phyloP scores from a whole-genome alignment of 2,797 vertebrate species.

The Cossypha niveicapilla region DNA sequence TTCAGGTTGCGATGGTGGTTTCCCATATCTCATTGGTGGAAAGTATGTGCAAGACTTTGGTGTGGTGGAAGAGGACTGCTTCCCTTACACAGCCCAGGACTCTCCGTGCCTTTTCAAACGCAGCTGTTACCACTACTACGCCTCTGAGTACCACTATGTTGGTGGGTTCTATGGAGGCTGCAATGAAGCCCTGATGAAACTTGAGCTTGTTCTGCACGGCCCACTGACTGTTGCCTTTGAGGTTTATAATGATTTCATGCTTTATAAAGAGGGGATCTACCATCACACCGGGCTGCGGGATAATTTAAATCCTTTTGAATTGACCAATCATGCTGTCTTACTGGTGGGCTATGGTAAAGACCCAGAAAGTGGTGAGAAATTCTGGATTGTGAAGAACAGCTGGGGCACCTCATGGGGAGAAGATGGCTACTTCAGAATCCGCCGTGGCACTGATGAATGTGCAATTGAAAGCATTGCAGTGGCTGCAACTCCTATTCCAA shows the following conservation, averaged over 20 bases:
- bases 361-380: constrained; percentile 79
- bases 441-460: constrained; percentile 88
- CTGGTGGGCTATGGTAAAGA: constrained; percentile 90
- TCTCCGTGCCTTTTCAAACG: constrained; percentile 76
- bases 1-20: constrained; percentile 92
- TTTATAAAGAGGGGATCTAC: constrained; percentile 88
- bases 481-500: constrained; percentile 83
- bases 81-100: constrained; percentile 81
- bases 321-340: constrained; percentile 94
- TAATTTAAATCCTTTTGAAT: constrained; percentile 87
- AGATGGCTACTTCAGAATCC: constrained; percentile 90
- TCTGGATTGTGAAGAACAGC: constrained; percentile 96
- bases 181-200: constrained; percentile 90
- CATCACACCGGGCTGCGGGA: constrained; percentile 88
- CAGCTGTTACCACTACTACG: constrained; percentile 78
- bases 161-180: constrained; percentile 96
- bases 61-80: constrained; percentile 88
- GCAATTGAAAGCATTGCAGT: constrained; percentile 89
- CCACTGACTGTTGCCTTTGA: constrained; percentile 89
- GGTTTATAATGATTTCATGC: constrained; percentile 89
- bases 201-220: constrained; percentile 86
- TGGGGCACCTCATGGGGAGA: constrained; percentile 91
- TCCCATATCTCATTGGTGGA: constrained; percentile 90
- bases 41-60: constrained; percentile 94
- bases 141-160: constrained; percentile 87